Conservation (phyloP, 1,140 invertebrate genomes). For the Macrotrachela quadricornifera region DNA sequence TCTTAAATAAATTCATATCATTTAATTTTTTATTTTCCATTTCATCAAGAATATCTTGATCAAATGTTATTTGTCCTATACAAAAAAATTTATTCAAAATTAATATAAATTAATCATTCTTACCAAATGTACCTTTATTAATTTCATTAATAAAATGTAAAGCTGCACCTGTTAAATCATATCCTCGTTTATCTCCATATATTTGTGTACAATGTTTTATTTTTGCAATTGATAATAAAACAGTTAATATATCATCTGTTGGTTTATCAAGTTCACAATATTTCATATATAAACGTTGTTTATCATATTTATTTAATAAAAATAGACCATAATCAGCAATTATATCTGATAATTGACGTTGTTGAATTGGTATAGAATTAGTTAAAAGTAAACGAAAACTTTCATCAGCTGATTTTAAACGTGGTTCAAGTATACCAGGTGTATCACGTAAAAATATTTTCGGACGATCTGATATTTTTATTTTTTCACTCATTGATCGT, state of each 20-base stretch:
- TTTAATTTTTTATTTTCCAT: no score
- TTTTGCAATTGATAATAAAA: conserved; percentile 2
- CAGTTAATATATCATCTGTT: conserved; percentile 1
- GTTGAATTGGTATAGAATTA: neutral
- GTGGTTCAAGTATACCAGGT: conserved; percentile 7
- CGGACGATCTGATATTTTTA: neutral
- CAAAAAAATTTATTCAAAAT: conserved; percentile 15
- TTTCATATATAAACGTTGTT: neutral
- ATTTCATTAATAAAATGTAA: no score
- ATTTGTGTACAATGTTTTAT: neutral
- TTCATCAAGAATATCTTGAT: no score
- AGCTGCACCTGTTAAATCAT: no score
- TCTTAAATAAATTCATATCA: no score
- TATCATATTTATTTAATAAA: conserved; percentile 1
- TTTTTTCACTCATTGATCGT: neutral
- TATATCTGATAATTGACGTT: conserved; percentile 5
- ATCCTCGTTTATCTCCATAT: no score
- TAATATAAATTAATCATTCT: no score
- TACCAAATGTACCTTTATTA: no score
- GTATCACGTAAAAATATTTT: conserved; percentile 3
- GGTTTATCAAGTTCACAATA: neutral
- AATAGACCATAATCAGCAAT: conserved; percentile 5
- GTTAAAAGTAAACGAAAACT: neutral
- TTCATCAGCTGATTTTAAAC: neutral
- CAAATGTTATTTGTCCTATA: no score